These are phyloP conservation scores for Pteronotus mesoamericanus DNA, from an alignment of 2,797 vertebrate genomes.

Conservation along the genomic window DNA sequence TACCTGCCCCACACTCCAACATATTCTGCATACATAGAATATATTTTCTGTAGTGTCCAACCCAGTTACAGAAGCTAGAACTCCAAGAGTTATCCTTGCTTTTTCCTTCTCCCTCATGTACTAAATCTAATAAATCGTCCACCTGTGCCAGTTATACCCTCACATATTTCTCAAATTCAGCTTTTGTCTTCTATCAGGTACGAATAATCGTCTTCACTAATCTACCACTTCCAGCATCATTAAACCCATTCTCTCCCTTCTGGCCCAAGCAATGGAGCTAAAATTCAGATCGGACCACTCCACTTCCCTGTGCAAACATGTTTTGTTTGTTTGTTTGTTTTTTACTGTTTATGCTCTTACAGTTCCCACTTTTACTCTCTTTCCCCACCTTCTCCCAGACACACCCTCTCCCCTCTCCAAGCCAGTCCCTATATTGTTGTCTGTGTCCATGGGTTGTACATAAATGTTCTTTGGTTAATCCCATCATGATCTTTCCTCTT, in stretches of 20 bases:
- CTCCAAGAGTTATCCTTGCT: neutral
- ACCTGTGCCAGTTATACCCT: neutral
- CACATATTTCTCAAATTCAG: neutral
- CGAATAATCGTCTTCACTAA: neutral
- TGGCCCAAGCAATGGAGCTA: neutral
- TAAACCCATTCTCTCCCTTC: neutral
- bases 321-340: too few species aligned
- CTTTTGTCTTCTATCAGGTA: neutral
- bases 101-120: neutral
- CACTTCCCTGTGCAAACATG: neutral
- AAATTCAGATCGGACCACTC: neutral
- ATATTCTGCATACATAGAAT: neutral
- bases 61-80: neutral
- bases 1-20: neutral
- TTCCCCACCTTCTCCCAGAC: too few species aligned
- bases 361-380: too few species aligned
- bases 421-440: too few species aligned
- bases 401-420: too few species aligned
- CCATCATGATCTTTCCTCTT: too few species aligned
- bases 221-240: neutral
- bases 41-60: neutral
- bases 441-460: too few species aligned
- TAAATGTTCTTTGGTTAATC: too few species aligned
- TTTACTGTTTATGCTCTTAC: too few species aligned
- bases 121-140: neutral